Base-by-base conservation (phyloP, 2,888 invertebrate genomes). In the Tryphoninae sp. region DNA sequence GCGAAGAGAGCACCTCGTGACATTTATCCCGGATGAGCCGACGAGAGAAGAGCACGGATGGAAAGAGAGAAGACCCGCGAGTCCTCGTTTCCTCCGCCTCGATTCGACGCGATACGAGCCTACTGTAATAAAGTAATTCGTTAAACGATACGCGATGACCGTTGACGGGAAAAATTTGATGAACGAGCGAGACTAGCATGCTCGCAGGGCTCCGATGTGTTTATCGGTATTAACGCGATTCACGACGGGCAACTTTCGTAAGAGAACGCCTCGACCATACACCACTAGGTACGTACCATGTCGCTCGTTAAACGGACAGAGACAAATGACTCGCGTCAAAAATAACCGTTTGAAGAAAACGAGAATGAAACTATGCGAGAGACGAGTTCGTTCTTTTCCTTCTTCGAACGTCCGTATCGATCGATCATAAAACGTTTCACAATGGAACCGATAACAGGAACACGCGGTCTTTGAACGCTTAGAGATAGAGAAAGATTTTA, bases 21-120 rank as follows among this genome's bases (percentile, higher is more conserved):
- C 83, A 81, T 83, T 84, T 82, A 84, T 85, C 82, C 83, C 82
- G 83, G 82, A 78, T 85, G 80, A 82, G 80, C 79, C 72, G 76
- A 69, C 76, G 76, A 73, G 75, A 49, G 58, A 79, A 73, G 76
- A 74, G 78, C 69, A 55, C 42, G 58, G 55, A 45, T 55, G 55
- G 77, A 62, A 19, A 42, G 77, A 71, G 19, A 11, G 76, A 78
- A 82, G 82, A 82, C 82, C 82, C 79, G 59, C 72, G 77, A 53
- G 53, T 55, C 23, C 61, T 40, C 53, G 33, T 59, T 13, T 75
- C 61, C 67, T 53, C 68, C 68, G 59, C 62, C 62, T 45, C 26
- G 40, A 75, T 78, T 81, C 78, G 78, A 45, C 78, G 55, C 75
- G 78, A 61, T 74, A 74, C 69, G 73, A 68, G 68, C 58, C 73